Evolutionary conservation across 2,888 invertebrate genomes (phyloP), one percentile per base, ranked within the genome.

Genomic region (Seladonia tumulorum): DNA sequence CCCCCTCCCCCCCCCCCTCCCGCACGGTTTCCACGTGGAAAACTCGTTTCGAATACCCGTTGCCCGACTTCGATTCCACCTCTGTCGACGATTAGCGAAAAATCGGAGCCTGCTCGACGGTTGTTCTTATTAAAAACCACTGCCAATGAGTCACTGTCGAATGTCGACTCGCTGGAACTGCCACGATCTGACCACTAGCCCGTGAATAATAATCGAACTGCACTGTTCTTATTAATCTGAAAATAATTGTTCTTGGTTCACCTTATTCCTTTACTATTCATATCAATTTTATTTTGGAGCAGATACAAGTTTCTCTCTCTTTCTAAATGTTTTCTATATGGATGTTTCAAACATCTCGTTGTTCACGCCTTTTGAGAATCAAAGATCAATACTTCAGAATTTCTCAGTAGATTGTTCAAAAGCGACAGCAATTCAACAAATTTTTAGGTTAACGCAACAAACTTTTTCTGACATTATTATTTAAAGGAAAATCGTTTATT

Each of bases 51-150:
- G 66, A 16, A 16, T 66, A 53, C 7, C 18, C 66, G 66, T 39
- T 39, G 5, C 3, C 4, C 66, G 35, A 18, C 35, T 29, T 66
- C 35, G 66, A 22, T 66, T 63, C 7, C 29, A 63, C 29, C 29
- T 63, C 60, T 63, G 60, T 29, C 60, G 60, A 63, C 60, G 60
- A 63, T 63, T 63, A 63, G 29, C 29, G 60, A 63, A 63, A 29
- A 63, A 63, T 63, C 60, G 60, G 25, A 25, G 60, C 29, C 29
- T 5, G 60, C 14, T 25, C 25, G 29, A 29, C 25, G 53, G 16
- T 29, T 16, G 60, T 63, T 63, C 60, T 63, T 63, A 63, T 63
- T 29, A 63, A 63, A 63, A 63, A 63, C 60, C 60, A 16, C 60
- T 63, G 5, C 16, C 29, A 63, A 29, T 63, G 29, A 63, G 60